These are phyloP conservation scores for Leucophenga montana DNA, from an alignment of 2,888 invertebrate species.

Conservation along the genomic window DNA sequence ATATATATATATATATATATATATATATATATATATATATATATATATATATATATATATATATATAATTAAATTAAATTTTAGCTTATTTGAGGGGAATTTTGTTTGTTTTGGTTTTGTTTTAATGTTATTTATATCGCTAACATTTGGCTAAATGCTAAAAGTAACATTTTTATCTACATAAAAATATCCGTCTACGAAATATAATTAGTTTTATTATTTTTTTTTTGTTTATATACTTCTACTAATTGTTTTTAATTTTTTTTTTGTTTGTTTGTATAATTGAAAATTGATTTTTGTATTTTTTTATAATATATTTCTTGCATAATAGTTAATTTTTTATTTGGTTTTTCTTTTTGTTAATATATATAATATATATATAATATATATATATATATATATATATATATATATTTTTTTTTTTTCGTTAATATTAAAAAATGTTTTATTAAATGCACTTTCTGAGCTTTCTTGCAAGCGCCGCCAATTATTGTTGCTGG, in stretches of 20 bases:
- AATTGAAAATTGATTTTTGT: slow-evolving; percentile 31
- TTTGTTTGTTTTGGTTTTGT: slow-evolving; percentile 25
- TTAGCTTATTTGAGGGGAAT: background rate
- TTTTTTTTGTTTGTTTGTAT: slow-evolving; percentile 51
- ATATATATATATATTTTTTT: too few species aligned
- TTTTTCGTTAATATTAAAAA: slow-evolving; percentile 36
- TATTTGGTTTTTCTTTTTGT: slow-evolving; percentile 38
- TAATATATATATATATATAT: slow-evolving; percentile 27
- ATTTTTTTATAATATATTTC: slow-evolving; percentile 39
- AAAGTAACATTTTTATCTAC: slow-evolving; percentile 67
- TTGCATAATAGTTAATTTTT: slow-evolving; percentile 48
- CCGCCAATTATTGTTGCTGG: slow-evolving; percentile 72
- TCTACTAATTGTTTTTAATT: slow-evolving; percentile 46
- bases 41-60: slow-evolving; percentile 12
- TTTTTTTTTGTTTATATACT: slow-evolving; percentile 40
- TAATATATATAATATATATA: slow-evolving; percentile 27
- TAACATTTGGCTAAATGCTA: slow-evolving; percentile 66
- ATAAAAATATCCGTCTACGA: slow-evolving; percentile 48
- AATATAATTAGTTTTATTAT: slow-evolving; percentile 43
- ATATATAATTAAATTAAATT: slow-evolving; percentile 20
- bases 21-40: slow-evolving; percentile 15
- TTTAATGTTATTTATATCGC: slow-evolving; percentile 36
- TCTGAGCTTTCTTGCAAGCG: slow-evolving; percentile 71
- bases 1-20: slow-evolving; percentile 16
- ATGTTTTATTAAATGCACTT: slow-evolving; percentile 67